These are phyloP conservation scores for Calameuta filiformis DNA, from an alignment of 2,888 invertebrate genomes.

Conservation along the genomic window DNA sequence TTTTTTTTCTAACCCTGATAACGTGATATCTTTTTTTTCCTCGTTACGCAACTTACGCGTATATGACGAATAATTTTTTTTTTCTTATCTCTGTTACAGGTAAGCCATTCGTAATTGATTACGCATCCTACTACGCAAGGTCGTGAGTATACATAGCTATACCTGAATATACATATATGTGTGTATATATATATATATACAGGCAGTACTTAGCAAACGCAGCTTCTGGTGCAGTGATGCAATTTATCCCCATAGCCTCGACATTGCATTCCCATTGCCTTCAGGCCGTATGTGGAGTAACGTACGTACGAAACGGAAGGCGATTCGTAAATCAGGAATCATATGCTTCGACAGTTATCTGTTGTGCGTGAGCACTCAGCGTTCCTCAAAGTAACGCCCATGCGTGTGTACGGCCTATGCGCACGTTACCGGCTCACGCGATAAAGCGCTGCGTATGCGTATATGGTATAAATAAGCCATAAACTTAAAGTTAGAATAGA, in stretches of 20 bases:
- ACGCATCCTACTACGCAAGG: not conserved
- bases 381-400: not conserved
- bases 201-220: not conserved
- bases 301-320: not conserved
- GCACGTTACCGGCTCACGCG: not conserved
- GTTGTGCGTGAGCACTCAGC: not conserved
- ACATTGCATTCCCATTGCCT: not conserved
- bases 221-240: not conserved
- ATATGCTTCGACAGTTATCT: constrained; percentile 6
- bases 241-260: not conserved
- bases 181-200: too few relatives aligned
- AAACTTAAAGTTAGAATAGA: too few relatives aligned
- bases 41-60: not conserved
- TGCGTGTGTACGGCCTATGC: not conserved
- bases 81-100: constrained; percentile 47
- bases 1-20: not conserved
- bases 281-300: not conserved
- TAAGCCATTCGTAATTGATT: constrained; percentile 32
- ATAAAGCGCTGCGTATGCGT: not conserved
- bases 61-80: constrained; percentile 7
- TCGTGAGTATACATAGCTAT: not conserved
- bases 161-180: too few relatives aligned
- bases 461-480: not conserved
- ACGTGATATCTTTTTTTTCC: too few relatives aligned
- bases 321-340: constrained; percentile 46